phyloP scores from a whole-genome alignment of 2,888 invertebrate species.

The Opisthograptis luteolata region DNA sequence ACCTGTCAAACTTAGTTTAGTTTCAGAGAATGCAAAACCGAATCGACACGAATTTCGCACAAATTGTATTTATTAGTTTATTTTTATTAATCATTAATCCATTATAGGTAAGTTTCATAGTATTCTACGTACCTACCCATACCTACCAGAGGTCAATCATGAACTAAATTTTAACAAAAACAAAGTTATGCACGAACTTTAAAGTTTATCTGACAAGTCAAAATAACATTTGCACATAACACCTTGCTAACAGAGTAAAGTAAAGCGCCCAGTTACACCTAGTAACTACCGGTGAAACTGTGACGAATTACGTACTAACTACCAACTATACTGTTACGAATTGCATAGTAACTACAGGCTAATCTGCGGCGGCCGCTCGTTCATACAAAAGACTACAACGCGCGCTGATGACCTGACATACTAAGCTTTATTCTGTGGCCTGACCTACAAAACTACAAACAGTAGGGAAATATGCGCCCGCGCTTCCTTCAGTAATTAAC shows the following conservation, averaged over 20 bases:
- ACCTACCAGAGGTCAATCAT: no score
- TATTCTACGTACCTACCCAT: no score
- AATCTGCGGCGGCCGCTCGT: not conserved
- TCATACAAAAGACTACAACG: conserved; percentile 31
- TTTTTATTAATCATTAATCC: no score
- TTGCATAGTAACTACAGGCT: not conserved
- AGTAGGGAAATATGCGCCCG: not conserved
- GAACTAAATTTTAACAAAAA: not conserved
- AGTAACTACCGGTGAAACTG: not conserved
- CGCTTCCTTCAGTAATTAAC: not conserved
- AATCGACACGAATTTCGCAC: no score
- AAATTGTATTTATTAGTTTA: no score
- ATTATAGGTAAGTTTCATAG: no score
- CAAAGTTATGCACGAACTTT: not conserved
- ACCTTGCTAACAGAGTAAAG: not conserved
- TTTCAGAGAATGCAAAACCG: no score
- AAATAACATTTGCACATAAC: no score
- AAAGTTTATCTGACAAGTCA: not conserved
- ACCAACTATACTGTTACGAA: not conserved
- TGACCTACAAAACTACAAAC: conserved; percentile 16
- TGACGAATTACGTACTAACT: not conserved
- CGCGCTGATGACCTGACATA: no score
- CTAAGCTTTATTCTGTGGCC: no score
- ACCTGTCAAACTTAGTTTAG: no score
- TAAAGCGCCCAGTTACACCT: not conserved